Conservation (phyloP, 2,797 vertebrate genomes). For the Enteromius fasciolatus region DNA sequence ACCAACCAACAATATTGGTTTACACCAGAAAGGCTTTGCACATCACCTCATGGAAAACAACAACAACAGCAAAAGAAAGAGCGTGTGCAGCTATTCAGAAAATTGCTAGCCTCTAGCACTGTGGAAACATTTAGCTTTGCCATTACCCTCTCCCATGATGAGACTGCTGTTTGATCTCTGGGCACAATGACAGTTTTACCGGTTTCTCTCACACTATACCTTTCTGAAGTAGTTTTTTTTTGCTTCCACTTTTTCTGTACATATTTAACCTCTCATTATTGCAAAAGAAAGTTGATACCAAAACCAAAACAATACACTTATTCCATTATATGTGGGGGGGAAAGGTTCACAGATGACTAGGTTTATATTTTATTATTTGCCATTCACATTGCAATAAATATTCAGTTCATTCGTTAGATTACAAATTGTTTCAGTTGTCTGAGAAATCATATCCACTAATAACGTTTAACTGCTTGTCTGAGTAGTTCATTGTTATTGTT, state of each 20-base stretch:
- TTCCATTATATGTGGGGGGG: neutral
- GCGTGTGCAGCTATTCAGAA: constrained; percentile 44
- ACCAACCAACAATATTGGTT: constrained; percentile 20
- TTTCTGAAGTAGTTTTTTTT: neutral
- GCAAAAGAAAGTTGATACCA: neutral
- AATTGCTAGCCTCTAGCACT: constrained; percentile 51
- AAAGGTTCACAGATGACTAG: neutral
- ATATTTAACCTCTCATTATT: neutral
- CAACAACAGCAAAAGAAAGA: constrained; percentile 26
- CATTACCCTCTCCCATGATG: constrained; percentile 49
- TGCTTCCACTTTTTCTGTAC: neutral
- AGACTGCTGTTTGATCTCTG: constrained; percentile 52
- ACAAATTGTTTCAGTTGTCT: constrained; percentile 1
- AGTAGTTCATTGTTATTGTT: neutral
- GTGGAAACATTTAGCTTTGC: constrained; percentile 49
- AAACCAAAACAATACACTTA: neutral
- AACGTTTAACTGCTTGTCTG: neutral
- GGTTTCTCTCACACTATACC: constrained; percentile 15
- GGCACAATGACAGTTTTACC: constrained; percentile 41
- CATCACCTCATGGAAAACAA: constrained; percentile 33
- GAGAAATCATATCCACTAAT: neutral
- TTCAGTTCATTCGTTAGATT: neutral
- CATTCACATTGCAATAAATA: constrained; percentile 35
- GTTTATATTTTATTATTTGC: constrained; percentile 5
- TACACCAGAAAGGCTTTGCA: constrained; percentile 25